phyloP scores from a whole-genome alignment of 2,888 invertebrate genomes.

The Byasa hedistus region DNA sequence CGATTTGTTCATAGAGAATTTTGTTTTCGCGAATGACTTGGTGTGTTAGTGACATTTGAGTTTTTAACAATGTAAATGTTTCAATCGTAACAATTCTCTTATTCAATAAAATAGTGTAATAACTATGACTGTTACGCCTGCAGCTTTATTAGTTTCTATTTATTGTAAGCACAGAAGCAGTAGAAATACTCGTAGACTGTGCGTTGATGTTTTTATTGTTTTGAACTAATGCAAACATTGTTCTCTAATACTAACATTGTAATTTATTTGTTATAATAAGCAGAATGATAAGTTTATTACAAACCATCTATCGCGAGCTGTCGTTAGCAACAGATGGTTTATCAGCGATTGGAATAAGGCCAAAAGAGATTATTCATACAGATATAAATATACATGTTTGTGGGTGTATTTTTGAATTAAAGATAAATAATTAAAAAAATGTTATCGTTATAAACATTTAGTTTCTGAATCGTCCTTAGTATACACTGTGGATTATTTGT shows the following conservation, averaged over 20 bases:
- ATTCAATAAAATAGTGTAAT: not conserved
- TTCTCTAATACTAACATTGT: not conserved
- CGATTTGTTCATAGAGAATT: not conserved
- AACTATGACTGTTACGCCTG: no score
- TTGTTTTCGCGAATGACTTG: not conserved
- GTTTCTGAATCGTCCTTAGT: no score
- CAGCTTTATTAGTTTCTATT: not conserved
- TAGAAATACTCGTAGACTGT: no score
- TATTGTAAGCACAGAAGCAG: no score
- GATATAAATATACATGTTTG: not conserved
- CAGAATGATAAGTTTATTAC: not conserved
- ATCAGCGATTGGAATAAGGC: not conserved
- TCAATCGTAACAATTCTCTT: not conserved
- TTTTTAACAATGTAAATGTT: no score
- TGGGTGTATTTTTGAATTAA: no score
- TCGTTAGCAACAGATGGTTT: not conserved
- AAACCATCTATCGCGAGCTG: not conserved
- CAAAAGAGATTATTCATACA: not conserved
- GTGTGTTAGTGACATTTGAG: no score
- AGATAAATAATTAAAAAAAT: no score
- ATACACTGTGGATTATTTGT: no score
- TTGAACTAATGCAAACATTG: not conserved
- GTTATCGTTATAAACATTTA: no score
- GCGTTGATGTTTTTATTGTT: not conserved
- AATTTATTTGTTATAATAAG: not conserved